These are phyloP conservation scores for Drosophila prostipennis DNA, from an alignment of 2,888 invertebrate species.

Conservation along the genomic window DNA sequence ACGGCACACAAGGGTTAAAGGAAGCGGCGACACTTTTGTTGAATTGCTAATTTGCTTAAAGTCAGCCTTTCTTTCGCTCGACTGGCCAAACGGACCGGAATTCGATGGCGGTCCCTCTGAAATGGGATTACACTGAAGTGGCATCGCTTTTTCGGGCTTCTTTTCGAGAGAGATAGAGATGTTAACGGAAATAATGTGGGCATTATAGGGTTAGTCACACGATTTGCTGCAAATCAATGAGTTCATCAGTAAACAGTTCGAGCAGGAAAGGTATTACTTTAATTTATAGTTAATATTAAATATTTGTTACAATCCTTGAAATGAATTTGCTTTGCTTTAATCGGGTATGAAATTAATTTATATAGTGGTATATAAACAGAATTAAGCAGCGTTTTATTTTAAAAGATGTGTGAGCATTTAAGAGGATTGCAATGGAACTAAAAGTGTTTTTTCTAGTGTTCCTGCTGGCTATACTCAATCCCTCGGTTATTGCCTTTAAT, in stretches of 20 bases:
- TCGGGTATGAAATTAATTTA: background rate
- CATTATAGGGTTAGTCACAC: slow-evolving; percentile 29
- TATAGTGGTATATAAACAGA: background rate
- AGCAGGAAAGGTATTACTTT: background rate
- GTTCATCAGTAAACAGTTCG: background rate
- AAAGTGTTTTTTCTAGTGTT: background rate
- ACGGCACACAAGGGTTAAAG: slow-evolving; percentile 56
- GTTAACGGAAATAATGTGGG: slow-evolving; percentile 38
- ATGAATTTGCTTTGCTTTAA: background rate
- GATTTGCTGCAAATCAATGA: slow-evolving; percentile 20
- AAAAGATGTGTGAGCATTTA: background rate
- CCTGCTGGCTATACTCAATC: background rate
- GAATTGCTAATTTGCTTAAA: slow-evolving; percentile 75
- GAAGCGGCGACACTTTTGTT: slow-evolving; percentile 55
- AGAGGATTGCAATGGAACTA: background rate
- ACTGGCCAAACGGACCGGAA: slow-evolving; percentile 25
- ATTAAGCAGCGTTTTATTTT: background rate
- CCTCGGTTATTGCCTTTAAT: background rate
- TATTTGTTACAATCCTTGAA: background rate
- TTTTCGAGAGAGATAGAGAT: background rate
- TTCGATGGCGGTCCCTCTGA: slow-evolving; percentile 6
- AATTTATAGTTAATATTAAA: too few species aligned
- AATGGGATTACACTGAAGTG: slow-evolving; percentile 37
- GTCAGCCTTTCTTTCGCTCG: slow-evolving; percentile 47
- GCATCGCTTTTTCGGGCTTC: slow-evolving; percentile 23